A percentile compares a stretch with the other conserved stretches of the same genome.
Evolutionary conservation across 2,888 invertebrate species (phyloP).

Genomic region (Eurytoma adleriae): DNA sequence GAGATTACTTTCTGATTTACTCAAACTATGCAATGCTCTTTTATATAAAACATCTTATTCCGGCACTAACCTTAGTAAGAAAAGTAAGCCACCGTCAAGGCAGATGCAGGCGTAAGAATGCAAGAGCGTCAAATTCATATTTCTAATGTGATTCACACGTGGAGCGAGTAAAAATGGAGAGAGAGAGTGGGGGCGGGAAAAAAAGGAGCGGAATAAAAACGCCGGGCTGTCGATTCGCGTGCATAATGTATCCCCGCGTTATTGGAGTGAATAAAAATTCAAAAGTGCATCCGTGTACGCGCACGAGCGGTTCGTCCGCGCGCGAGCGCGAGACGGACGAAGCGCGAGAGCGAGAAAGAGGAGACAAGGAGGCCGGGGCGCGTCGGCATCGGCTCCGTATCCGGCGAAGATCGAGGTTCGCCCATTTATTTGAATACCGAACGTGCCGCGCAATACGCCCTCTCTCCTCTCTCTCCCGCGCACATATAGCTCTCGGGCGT

Average conservation of each 20-base stretch:
- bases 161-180: background rate
- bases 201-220: background rate
- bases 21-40: too few species aligned
- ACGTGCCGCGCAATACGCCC: constrained; percentile 54
- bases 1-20: too few species aligned
- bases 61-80: too few species aligned
- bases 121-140: constrained; percentile 13
- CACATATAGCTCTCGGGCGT: constrained; percentile 27
- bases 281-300: constrained; percentile 44
- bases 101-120: too few species aligned
- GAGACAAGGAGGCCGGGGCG: background rate
- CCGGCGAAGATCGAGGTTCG: constrained; percentile 53
- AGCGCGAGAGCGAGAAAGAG: background rate
- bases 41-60: too few species aligned
- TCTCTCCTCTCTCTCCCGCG: constrained; percentile 7
- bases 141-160: constrained; percentile 15
- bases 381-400: constrained; percentile 9
- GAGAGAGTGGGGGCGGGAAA: background rate
- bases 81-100: too few species aligned
- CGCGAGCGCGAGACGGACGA: constrained; percentile 7
- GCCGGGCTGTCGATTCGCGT: constrained; percentile 27
- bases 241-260: constrained; percentile 47
- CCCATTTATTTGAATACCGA: constrained; percentile 57
- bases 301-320: constrained; percentile 5
- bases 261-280: constrained; percentile 56